phyloP scores from a whole-genome alignment of 2,888 invertebrate species.

The Sarcophaga rosellei region DNA sequence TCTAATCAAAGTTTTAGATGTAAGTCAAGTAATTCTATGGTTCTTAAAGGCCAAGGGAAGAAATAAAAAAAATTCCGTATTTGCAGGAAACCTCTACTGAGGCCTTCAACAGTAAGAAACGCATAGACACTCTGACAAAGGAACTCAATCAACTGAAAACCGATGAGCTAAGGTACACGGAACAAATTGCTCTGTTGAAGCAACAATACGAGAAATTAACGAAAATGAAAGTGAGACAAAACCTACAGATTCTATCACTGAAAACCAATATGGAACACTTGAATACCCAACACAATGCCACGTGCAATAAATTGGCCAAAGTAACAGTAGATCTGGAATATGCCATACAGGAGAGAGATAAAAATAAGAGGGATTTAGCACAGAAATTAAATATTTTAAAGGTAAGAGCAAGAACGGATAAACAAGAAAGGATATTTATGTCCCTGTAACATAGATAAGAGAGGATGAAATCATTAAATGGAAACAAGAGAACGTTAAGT shows the following conservation, averaged over 20 bases:
- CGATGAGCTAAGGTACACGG: slow-evolving; percentile 76
- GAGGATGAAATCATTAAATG: slow-evolving; percentile 80
- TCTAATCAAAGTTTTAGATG: slow-evolving; percentile 78
- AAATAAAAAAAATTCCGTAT: background rate
- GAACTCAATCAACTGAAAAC: slow-evolving; percentile 75
- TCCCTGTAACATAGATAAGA: slow-evolving; percentile 71
- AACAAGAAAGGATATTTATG: background rate
- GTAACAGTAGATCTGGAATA: slow-evolving; percentile 78
- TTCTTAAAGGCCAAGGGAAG: background rate
- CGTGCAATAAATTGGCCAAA: slow-evolving; percentile 79
- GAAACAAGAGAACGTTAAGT: slow-evolving; percentile 77
- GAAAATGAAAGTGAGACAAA: slow-evolving; percentile 79
- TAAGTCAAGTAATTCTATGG: slow-evolving; percentile 63
- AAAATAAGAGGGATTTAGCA: slow-evolving; percentile 75
- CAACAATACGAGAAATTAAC: slow-evolving; percentile 75
- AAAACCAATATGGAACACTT: slow-evolving; percentile 79
- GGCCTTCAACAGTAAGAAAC: slow-evolving; percentile 78
- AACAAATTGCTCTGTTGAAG: slow-evolving; percentile 75
- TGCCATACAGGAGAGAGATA: slow-evolving; percentile 77
- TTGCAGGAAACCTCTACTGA: slow-evolving; percentile 80
- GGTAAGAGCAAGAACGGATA: slow-evolving; percentile 61
- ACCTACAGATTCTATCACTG: slow-evolving; percentile 78
- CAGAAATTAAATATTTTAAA: slow-evolving; percentile 78
- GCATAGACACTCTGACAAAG: slow-evolving; percentile 75
- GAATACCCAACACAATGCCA: slow-evolving; percentile 77